phyloP scores from a whole-genome alignment of 2,888 invertebrate genomes.

The Cephonodes hylas region DNA sequence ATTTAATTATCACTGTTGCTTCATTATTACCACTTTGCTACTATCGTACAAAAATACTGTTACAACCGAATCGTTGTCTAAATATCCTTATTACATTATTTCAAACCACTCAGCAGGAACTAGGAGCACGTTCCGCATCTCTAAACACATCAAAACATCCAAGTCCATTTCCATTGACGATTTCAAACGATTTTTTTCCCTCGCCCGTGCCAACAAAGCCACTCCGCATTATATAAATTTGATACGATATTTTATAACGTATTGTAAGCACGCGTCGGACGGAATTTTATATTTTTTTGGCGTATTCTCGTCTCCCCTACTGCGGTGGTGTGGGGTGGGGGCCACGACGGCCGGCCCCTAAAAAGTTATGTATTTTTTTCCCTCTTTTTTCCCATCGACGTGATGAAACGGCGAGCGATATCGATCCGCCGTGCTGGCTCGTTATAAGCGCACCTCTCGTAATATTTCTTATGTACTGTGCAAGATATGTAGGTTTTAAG shows the following conservation, averaged over 20 bases:
- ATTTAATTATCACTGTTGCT: too few relatives aligned
- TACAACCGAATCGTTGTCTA: too few relatives aligned
- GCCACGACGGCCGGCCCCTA: constrained; percentile 68
- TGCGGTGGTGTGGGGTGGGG: constrained; percentile 32
- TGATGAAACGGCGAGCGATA: constrained; percentile 75
- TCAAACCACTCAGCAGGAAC: constrained; percentile 12
- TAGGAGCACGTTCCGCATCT: constrained; percentile 29
- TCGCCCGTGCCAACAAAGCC: constrained; percentile 62
- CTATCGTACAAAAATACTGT: too few relatives aligned
- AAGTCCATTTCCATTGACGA: constrained; percentile 44
- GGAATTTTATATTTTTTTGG: constrained; percentile 62
- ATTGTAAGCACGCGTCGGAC: constrained; percentile 71
- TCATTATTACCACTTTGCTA: too few relatives aligned
- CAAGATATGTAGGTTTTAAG: constrained; percentile 4
- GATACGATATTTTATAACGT: constrained; percentile 71
- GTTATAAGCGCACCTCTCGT: constrained; percentile 16
- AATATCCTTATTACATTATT: too few relatives aligned
- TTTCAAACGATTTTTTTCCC: constrained; percentile 54
- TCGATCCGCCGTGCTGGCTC: constrained; percentile 57
- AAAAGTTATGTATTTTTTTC: constrained; percentile 81
- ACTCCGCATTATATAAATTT: constrained; percentile 73
- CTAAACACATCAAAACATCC: constrained; percentile 49
- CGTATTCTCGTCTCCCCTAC: constrained; percentile 38
- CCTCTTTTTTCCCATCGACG: constrained; percentile 78
- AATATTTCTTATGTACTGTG: constrained; percentile 5